Evolutionary conservation across 2,888 invertebrate genomes (phyloP), one percentile per base, ranked within the genome.

Genomic region (Protonemura montana): DNA sequence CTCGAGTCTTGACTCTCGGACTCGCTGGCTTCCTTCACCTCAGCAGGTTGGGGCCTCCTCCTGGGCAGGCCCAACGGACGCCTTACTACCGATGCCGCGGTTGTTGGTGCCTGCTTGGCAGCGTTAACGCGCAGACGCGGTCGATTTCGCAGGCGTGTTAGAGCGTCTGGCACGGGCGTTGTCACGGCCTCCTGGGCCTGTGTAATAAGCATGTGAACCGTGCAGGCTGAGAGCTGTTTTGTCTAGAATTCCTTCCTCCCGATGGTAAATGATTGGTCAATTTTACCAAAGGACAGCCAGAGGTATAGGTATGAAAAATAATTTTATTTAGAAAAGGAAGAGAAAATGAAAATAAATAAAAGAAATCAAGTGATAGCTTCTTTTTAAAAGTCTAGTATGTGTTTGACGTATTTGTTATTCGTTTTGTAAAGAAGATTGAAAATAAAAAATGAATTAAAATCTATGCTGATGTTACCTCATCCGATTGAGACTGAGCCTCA

Each of bases 81-180:
- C 89, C 27, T 89, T 89, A 10, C 88, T 86, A 0, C n/a, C 82
- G 76, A 13, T 86, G 77, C 5, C 90, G 89, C 0, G 0, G 91
- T 88, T 0, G 90, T 89, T 0, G 89, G 88, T 2, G 90, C 90
- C 0, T 91, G 90, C 26, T 88, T 86, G 86, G 91, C 91, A 6
- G 91, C 91, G 28, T 91, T 91, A 0, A 92, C 90, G 86, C 91
- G 91, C 1, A 92, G 89, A 28, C 92, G 90, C 77, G 91, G 92
- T 77, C 92, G 90, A 87, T 91, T 91, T 76, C 92, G 91, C 26
- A 92, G 89, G 84, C 92, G 91, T 86, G 91, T 91, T 86, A 92
- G 87, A 0, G 92, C 91, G 85, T 91, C 92, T 0, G 89, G 89
- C 0, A 91, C 90, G 0, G 88, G 85, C 29, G 88, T 88, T 27